Percentiles rank a stretch among this genome's conserved stretches.
Evolutionary conservation across 2,797 vertebrate species (phyloP).

Genomic region (Melanotaenia pygmaea): DNA sequence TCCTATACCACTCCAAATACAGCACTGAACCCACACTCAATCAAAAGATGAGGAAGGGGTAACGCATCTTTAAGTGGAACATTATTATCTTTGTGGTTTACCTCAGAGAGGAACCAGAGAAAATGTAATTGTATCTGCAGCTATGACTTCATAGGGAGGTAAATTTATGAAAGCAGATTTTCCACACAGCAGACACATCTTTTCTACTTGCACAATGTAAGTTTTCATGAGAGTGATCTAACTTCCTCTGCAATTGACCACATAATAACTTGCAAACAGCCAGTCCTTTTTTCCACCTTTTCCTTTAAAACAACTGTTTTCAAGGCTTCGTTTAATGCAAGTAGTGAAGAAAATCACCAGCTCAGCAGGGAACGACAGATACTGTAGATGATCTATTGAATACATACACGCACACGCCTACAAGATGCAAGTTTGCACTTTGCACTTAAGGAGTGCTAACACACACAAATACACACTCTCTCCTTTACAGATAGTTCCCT

Average conservation of each 20-base stretch:
- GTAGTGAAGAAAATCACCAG: conserved; percentile 39
- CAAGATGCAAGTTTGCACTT: conserved; percentile 14
- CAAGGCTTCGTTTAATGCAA: conserved; percentile 29
- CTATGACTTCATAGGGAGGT: conserved; percentile 45
- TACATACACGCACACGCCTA: conserved; percentile 3
- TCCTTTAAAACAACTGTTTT: conserved; percentile 30
- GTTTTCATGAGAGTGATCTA: conserved; percentile 24
- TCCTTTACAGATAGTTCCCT: background rate
- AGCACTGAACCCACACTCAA: conserved; percentile 13
- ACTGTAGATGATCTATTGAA: conserved; percentile 6
- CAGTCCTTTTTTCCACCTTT: conserved; percentile 4
- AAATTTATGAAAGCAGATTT: conserved; percentile 62
- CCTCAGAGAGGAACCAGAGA: conserved; percentile 53
- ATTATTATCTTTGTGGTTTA: conserved; percentile 37
- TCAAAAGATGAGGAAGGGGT: conserved; percentile 14
- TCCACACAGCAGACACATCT: conserved; percentile 39
- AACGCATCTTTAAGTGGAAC: conserved; percentile 26
- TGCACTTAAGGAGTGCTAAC: background rate
- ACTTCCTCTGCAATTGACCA: conserved; percentile 39
- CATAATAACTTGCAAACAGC: conserved; percentile 50
- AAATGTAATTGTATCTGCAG: conserved; percentile 42
- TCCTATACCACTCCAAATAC: conserved; percentile 35
- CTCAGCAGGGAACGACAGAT: conserved; percentile 32
- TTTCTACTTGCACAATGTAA: conserved; percentile 20
- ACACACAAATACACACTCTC: background rate